Percentiles rank a stretch among this genome's conserved stretches.
phyloP scores from a whole-genome alignment of 2,797 vertebrate species.

The Philypnodon macrostomus region DNA sequence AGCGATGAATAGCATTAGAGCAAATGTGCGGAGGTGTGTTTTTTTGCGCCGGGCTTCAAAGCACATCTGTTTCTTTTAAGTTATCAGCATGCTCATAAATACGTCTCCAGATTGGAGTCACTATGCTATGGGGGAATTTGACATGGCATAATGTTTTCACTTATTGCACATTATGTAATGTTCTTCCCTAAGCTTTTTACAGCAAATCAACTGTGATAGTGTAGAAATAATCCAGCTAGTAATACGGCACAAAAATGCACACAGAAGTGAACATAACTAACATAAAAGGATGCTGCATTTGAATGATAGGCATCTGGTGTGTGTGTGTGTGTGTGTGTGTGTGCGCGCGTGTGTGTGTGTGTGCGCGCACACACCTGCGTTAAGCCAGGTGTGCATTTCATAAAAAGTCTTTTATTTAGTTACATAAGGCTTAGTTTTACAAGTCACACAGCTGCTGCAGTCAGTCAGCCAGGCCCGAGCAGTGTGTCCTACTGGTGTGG shows the following conservation, averaged over 20 bases:
- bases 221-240: not conserved
- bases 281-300: conserved; percentile 1
- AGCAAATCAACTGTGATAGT: not conserved
- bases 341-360: not conserved
- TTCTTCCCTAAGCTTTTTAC: not conserved
- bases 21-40: conserved; percentile 19
- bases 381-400: conserved; percentile 5
- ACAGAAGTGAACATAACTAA: not conserved
- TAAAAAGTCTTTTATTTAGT: not conserved
- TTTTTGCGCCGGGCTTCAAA: conserved; percentile 14
- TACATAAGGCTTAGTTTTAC: conserved; percentile 3
- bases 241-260: not conserved
- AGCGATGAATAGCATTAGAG: conserved; percentile 11
- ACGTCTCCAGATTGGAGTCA: conserved; percentile 5
- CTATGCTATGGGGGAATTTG: conserved; percentile 8
- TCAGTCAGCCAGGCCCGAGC: not conserved
- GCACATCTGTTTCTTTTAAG: conserved; percentile 30
- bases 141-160: conserved; percentile 13
- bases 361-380: too few species aligned
- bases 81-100: conserved; percentile 20
- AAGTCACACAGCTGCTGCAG: conserved; percentile 1
- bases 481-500: conserved; percentile 8
- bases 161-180: conserved; percentile 8
- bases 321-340: not conserved
- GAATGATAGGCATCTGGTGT: not conserved